Base-by-base conservation (phyloP, 2,113 vertebrate genomes). In the Lepisosteus osseus region DNA sequence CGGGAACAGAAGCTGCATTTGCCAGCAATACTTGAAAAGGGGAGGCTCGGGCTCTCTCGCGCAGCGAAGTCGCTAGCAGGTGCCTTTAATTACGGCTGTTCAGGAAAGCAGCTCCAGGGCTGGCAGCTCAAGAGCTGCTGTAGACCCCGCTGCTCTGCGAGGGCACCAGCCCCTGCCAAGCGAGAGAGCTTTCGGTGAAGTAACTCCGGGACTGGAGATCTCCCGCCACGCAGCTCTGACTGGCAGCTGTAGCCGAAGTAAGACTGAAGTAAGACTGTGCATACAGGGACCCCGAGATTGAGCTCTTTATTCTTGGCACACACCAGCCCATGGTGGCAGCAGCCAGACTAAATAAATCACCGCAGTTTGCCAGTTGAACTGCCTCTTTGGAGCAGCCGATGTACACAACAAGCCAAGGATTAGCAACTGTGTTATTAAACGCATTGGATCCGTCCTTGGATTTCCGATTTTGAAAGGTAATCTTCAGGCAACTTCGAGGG, bases 11-110 rank as follows among this genome's bases (percentile, higher is more conserved):
- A 69, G 61, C 70, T 7, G 62, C 29, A 4, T 65, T 12, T 43
- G 41, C 62, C 41, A 29, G 29, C 62, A 12, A 65, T 41, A 65
- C 4, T 8, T 56, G 43, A 47, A 70, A 65, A 70, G 44, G 45
- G 17, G 29, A 29, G 29, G 61, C 42, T 67, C 54, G 73, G 62
- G 71, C 73, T 65, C 70, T 68, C 63, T 17, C 15, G 70, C 41
- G 45, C 12, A 51, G 0, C 81, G 68, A 71, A 61, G 61, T 75
- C 78, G 78, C 77, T 79, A 80, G 63, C 76, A 82, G 78, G 79
- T 78, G 61, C 68, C 71, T 77, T 79, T 84, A 83, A 86, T 86
- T 79, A 81, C 64, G 54, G 55, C 67, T 76, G 71, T 80, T 82
- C 51, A 63, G 70, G 74, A 68, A 73, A 78, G 78, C 13, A 67